These are phyloP conservation scores for Lethrus apterus DNA, from an alignment of 1,140 invertebrate genomes.

Conservation along the genomic window DNA sequence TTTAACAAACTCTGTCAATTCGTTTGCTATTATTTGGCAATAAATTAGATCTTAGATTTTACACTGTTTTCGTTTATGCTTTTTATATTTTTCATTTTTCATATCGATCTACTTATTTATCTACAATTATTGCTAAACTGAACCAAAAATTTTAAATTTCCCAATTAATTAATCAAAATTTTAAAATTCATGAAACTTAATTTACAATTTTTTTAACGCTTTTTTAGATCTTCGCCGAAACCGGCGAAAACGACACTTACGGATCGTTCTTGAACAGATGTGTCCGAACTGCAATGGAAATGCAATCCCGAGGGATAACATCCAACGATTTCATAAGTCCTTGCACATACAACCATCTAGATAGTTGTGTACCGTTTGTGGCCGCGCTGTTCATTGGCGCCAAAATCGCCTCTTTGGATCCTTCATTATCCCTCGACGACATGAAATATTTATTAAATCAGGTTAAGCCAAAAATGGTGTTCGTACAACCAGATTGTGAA, in stretches of 20 bases:
- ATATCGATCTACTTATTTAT: too few species aligned
- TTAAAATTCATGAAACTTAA: too few species aligned
- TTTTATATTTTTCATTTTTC: too few species aligned
- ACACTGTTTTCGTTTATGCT: too few species aligned
- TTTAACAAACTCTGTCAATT: too few species aligned
- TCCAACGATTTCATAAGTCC: slow-evolving; percentile 23
- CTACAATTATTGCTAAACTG: too few species aligned
- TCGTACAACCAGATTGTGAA: slow-evolving; percentile 35
- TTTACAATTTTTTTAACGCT: too few species aligned
- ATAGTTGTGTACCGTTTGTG: slow-evolving; percentile 23
- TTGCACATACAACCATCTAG: slow-evolving; percentile 23
- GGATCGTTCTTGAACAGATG: slow-evolving; percentile 16
- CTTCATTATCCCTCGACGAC: slow-evolving; percentile 20
- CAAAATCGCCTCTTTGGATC: slow-evolving; percentile 24
- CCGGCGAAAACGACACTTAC: slow-evolving; percentile 23
- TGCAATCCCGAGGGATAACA: slow-evolving; percentile 17
- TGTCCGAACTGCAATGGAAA: slow-evolving; percentile 24
- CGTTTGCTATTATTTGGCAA: too few species aligned
- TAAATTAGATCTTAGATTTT: too few species aligned
- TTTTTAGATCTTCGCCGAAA: slow-evolving; percentile 21
- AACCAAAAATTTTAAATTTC: too few species aligned
- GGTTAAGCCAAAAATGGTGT: slow-evolving; percentile 28
- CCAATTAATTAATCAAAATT: too few species aligned
- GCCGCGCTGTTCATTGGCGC: slow-evolving; percentile 24
- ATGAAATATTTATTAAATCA: slow-evolving; percentile 20